Percentiles rank a stretch among this genome's conserved stretches.
These are phyloP conservation scores for Muricea muricata DNA, from an alignment of 92 coral and sea anemone species.

Conservation along the genomic window DNA sequence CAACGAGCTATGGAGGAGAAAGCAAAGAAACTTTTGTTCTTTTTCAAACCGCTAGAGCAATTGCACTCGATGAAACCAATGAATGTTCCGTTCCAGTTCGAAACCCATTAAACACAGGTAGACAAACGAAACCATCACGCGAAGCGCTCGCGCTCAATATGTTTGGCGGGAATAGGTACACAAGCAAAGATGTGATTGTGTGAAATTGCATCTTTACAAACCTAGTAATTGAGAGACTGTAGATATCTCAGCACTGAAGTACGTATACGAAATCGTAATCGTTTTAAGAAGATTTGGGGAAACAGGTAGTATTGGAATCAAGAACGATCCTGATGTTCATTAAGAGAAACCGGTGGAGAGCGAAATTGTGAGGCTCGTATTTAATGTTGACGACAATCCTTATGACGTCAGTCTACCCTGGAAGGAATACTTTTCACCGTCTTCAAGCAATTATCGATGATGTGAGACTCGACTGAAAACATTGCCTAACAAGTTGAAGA, in stretches of 20 bases:
- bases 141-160: too few species aligned
- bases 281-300: slow-evolving; percentile 17
- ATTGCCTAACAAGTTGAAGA: background rate
- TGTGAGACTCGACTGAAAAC: background rate
- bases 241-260: background rate
- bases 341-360: background rate
- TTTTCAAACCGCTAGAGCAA: slow-evolving; percentile 68
- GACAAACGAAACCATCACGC: background rate
- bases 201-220: background rate
- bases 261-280: slow-evolving; percentile 1
- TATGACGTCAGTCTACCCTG: slow-evolving; percentile 20
- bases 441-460: background rate
- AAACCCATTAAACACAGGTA: slow-evolving; percentile 56
- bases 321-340: background rate
- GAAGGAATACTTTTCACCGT: slow-evolving; percentile 6
- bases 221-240: background rate
- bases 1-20: slow-evolving; percentile 35
- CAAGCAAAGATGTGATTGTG: slow-evolving; percentile 8
- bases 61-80: slow-evolving; percentile 55
- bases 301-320: slow-evolving; percentile 2
- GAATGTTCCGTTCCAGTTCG: slow-evolving; percentile 47
- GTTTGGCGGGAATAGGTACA: background rate
- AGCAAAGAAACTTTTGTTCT: background rate
- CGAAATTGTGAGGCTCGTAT: background rate
- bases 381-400: background rate